phyloP scores from a whole-genome alignment of 2,888 invertebrate genomes.

The Torymus tubicola region DNA sequence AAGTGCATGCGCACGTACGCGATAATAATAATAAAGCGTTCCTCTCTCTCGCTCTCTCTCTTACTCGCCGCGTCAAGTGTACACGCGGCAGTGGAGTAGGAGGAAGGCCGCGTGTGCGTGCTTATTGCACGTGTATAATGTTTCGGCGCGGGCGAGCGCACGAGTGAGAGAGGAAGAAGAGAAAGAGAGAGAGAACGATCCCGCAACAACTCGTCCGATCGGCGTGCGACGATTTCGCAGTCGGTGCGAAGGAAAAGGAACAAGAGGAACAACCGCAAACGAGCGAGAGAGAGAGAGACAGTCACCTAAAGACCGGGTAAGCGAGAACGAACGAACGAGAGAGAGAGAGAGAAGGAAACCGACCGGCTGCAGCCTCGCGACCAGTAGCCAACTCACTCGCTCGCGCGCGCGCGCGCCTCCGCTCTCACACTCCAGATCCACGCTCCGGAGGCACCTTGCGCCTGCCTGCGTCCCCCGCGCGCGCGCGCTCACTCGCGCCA shows the following conservation, averaged over 20 bases:
- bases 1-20: background rate
- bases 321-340: no score
- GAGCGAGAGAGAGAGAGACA: background rate
- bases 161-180: slow-evolving; percentile 6
- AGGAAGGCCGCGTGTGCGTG: slow-evolving; percentile 27
- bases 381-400: slow-evolving; percentile 16
- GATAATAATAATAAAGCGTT: slow-evolving; percentile 47
- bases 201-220: slow-evolving; percentile 6
- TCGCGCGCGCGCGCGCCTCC: background rate
- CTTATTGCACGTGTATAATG: slow-evolving; percentile 40
- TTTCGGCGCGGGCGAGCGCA: slow-evolving; percentile 26
- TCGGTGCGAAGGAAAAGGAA: slow-evolving; percentile 51
- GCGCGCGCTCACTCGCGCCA: slow-evolving; percentile 8
- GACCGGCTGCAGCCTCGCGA: slow-evolving; percentile 39
- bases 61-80: slow-evolving; percentile 27
- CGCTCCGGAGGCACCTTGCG: slow-evolving; percentile 49
- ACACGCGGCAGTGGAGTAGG: slow-evolving; percentile 5
- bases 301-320: background rate
- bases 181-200: slow-evolving; percentile 6
- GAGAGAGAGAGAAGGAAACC: slow-evolving; percentile 4
- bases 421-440: slow-evolving; percentile 34
- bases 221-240: slow-evolving; percentile 53
- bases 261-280: slow-evolving; percentile 18
- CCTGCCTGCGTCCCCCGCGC: slow-evolving; percentile 16
- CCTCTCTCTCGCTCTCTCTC: slow-evolving; percentile 23